Conservation (phyloP, 2,888 invertebrate genomes). For the Amiota minor region DNA sequence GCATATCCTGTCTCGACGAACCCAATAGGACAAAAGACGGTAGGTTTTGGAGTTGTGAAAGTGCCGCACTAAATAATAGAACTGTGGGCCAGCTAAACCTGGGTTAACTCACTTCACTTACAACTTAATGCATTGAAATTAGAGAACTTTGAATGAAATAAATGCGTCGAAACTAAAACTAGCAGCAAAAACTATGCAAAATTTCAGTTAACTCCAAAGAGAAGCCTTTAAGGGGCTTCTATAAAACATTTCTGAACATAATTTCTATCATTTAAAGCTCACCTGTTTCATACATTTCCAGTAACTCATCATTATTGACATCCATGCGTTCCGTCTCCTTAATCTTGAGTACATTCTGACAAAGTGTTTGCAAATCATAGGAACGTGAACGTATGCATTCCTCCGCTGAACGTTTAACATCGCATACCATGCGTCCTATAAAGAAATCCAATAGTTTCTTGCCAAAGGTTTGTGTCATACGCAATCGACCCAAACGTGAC, state of each 20-base stretch:
- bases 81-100: too few species aligned
- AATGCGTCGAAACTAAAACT: too few species aligned
- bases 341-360: conserved; percentile 82
- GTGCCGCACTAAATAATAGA: too few species aligned
- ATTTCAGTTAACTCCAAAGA: too few species aligned
- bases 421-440: conserved; percentile 90
- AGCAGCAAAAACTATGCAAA: too few species aligned
- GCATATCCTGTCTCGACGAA: too few species aligned
- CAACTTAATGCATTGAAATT: too few species aligned
- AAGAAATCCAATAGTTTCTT: conserved; percentile 78
- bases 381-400: conserved; percentile 93
- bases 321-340: conserved; percentile 82
- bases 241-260: neutral
- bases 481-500: conserved; percentile 91
- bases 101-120: too few species aligned
- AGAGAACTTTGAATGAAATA: too few species aligned
- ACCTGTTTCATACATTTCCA: conserved; percentile 79
- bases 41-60: too few species aligned
- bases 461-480: conserved; percentile 79
- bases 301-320: conserved; percentile 81
- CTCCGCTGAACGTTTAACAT: conserved; percentile 92
- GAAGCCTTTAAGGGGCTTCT: too few species aligned
- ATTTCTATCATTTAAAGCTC: conserved; percentile 1
- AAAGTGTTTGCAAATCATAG: conserved; percentile 90
- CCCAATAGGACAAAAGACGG: too few species aligned